These are phyloP conservation scores for Meteorus sp. DNA, from an alignment of 1,140 invertebrate genomes.

Conservation along the genomic window DNA sequence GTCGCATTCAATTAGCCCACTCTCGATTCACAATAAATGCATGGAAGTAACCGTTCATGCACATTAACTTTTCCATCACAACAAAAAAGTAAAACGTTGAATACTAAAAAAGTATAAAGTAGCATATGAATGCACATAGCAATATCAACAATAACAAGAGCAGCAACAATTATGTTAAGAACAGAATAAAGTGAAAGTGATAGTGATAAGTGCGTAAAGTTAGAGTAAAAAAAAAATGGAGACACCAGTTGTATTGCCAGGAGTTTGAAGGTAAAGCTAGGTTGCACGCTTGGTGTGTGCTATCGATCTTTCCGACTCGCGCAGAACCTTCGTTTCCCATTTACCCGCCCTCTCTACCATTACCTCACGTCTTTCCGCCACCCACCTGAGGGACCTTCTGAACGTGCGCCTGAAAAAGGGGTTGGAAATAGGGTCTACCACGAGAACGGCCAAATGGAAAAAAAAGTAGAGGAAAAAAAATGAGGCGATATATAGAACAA, in stretches of 20 bases:
- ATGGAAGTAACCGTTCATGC: not conserved
- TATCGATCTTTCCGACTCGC: conserved; percentile 56
- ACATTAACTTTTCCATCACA: too few species aligned
- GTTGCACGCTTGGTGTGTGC: conserved; percentile 37
- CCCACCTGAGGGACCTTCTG: conserved; percentile 21
- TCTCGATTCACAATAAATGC: not conserved
- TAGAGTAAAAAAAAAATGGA: conserved; percentile 20
- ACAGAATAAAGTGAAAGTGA: not conserved
- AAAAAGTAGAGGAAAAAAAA: conserved; percentile 14
- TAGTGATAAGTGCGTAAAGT: conserved; percentile 6
- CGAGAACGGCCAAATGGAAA: not conserved
- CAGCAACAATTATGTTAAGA: not conserved
- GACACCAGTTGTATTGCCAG: conserved; percentile 31
- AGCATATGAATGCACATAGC: not conserved
- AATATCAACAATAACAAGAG: not conserved
- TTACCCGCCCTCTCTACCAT: conserved; percentile 25
- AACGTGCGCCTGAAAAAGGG: not conserved
- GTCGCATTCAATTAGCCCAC: conserved; percentile 2
- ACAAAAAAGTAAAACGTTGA: not conserved
- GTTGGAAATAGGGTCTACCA: not conserved
- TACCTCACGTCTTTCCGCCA: conserved; percentile 2
- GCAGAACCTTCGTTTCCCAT: conserved; percentile 40
- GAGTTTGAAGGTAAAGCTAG: conserved; percentile 47
- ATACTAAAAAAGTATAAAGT: not conserved
- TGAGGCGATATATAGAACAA: not conserved